Base-by-base conservation (phyloP, 2,888 invertebrate species). In the Eumacrocentrus americanus region DNA sequence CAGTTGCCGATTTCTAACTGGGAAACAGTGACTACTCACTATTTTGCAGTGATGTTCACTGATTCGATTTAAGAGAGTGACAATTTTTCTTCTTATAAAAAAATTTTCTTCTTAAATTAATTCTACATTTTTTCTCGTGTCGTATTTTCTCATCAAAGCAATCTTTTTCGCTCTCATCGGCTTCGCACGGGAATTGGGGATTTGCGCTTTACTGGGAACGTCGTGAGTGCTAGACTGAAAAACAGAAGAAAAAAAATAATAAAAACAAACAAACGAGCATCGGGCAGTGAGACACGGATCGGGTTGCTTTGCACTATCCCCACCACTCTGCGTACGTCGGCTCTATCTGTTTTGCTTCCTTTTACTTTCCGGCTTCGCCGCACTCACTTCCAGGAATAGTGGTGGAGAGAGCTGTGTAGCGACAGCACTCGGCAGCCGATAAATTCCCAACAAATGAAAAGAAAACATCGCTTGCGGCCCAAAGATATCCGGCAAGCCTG, bases 401-500 rank as follows among this genome's bases (percentile, higher is more conserved):
- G 16, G 7, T 14, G 16, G 14, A 6, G 16, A 9, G 3, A 9
- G n/a, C 18, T n/a, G 29, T 22, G 48, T 51, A 14, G 12, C 34
- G 60, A 61, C 63, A 65, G 63, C 65, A 66, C 63, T 62, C 65
- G 63, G 58, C 58, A 63, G 58, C 65, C 72, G 68, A 74, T 73
- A 73, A 74, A 71, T 74, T 71, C 67, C 67, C 67, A 70, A 67
- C 68, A 67, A 70, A 72, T 68, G 67, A 70, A 72, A 72, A 69
- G 69, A 71, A 71, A 72, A 67, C 70, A 70, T 64, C 62, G 65
- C 55, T 64, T 59, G 66, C 63, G 53, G 57, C 61, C 56, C 64
- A 46, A 67, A 67, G 67, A 68, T 67, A 65, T 66, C 62, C 61
- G 12, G 12, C 12, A 18, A 42, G 52, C 25, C 42, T 48, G 57